phyloP scores from a whole-genome alignment of 2,797 vertebrate genomes.

The Arctocebus calabarensis region DNA sequence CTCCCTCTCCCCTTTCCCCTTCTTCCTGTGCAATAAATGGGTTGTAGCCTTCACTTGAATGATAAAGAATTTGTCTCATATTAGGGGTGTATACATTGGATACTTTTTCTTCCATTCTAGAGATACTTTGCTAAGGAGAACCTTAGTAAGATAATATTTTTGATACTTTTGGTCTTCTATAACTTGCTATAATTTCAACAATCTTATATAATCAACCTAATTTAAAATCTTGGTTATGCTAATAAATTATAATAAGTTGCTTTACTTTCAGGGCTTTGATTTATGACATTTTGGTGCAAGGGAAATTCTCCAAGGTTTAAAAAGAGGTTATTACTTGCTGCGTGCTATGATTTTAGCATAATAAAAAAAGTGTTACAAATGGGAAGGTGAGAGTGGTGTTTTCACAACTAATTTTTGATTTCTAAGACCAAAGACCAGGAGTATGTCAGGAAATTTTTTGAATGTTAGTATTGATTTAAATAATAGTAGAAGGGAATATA shows the following conservation, averaged over 20 bases:
- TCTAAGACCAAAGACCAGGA: not conserved
- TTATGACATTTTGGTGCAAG: not conserved
- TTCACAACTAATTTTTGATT: not conserved
- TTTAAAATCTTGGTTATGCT: not conserved
- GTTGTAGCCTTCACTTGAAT: no score
- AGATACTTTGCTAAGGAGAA: no score
- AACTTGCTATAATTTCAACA: not conserved
- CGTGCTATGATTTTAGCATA: not conserved
- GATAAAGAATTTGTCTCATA: no score
- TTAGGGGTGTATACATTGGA: no score
- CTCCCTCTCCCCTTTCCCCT: no score
- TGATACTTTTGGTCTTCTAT: not conserved
- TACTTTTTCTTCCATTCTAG: no score
- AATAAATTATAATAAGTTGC: not conserved
- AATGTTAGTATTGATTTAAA: not conserved
- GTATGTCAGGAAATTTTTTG: not conserved
- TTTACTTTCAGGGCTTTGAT: not conserved
- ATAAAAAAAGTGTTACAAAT: not conserved
- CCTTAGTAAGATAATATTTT: not conserved
- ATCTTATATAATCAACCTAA: conserved; percentile 29
- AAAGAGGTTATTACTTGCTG: not conserved
- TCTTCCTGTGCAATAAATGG: no score
- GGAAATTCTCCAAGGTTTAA: conserved; percentile 33
- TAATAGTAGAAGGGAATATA: not conserved
- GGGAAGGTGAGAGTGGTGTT: not conserved